A percentile compares a stretch with the other conserved stretches of the same genome.
Evolutionary conservation across 2,113 vertebrate species (phyloP).

Genomic region (Corydoras maculifer): DNA sequence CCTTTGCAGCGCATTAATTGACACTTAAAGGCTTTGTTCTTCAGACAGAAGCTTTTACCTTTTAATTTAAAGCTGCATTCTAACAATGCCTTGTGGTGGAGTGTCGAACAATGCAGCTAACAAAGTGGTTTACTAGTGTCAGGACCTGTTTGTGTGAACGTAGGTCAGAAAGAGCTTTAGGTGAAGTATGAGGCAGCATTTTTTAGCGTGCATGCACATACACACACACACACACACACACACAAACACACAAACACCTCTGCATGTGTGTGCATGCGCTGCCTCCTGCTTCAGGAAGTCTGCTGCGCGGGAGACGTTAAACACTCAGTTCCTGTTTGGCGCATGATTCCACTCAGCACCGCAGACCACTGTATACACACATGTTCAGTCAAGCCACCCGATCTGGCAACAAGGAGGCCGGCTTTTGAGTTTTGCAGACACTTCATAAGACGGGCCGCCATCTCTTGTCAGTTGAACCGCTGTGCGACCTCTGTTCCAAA

Average conservation of each 20-base stretch:
- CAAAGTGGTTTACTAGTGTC: neutral
- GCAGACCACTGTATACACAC: constrained; percentile 17
- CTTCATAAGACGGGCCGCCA: constrained; percentile 11
- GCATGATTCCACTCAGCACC: constrained; percentile 60
- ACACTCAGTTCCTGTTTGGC: constrained; percentile 69
- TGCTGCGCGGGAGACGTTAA: constrained; percentile 60
- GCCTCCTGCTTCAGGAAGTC: constrained; percentile 74
- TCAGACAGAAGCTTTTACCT: no score
- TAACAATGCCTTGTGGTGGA: no score
- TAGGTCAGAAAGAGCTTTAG: constrained; percentile 72
- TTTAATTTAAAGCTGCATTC: no score
- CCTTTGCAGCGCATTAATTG: no score
- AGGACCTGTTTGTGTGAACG: constrained; percentile 57
- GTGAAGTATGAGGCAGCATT: constrained; percentile 80
- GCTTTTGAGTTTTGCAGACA: neutral
- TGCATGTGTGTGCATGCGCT: constrained; percentile 50
- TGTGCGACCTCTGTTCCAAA: constrained; percentile 47
- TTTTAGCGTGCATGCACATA: constrained; percentile 59
- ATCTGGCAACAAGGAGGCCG: neutral
- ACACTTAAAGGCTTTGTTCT: no score
- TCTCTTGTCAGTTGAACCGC: constrained; percentile 54
- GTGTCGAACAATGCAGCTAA: neutral
- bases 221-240: constrained; percentile 6
- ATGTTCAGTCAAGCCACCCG: neutral
- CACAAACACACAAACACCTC: constrained; percentile 20